Evolutionary conservation across 2,888 invertebrate genomes (phyloP), one percentile per base, ranked within the genome.

Genomic region (Archips crataeganus): DNA sequence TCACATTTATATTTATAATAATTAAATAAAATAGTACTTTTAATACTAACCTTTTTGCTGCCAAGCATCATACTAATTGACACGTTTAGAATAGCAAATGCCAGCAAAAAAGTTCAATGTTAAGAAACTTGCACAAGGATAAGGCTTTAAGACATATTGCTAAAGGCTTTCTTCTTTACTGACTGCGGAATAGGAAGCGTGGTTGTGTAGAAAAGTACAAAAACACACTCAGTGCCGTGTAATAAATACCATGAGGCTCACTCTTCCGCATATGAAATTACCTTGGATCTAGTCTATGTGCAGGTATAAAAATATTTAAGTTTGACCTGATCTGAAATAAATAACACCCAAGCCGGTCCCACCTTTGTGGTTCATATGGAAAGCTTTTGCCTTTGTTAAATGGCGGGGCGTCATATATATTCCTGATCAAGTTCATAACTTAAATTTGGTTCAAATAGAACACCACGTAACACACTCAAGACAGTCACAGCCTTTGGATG

Each of bases 11-110:
- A 23, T 23, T 23, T 23, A n/a, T 75, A 47, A n/a, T 57, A 57
- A 15, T 51, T 13, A 15, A 32, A 32, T 11, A 57, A 23, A 57
- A 49, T 6, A 5, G 49, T 57, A 57, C 23, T 23, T 57, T 57
- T 11, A 32, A 57, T 57, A 10, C 13, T 57, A 57, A 57, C 57
- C n/a, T 57, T 57, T 57, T 57, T 57, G 57, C 57, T 57, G 57
- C 11, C 32, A 57, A 23, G 3, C 57, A 9, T n/a, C 4, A 11
- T 11, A 57, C 54, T n/a, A 49, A 49, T 49, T n/a, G 15, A 15
- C 1, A 32, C 57, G 32, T 57, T 23, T 54, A 32, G 32, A 57
- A 32, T 57, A 23, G 57, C 4, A 32, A 10, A 32, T 32, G 57
- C 32, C 57, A 57, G 57, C 57, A 57, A 57, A 57, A 57, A 32